Percentiles rank a stretch among this genome's conserved stretches.
phyloP scores from a whole-genome alignment of 1,140 invertebrate genomes.

The Anadara kagoshimensis region DNA sequence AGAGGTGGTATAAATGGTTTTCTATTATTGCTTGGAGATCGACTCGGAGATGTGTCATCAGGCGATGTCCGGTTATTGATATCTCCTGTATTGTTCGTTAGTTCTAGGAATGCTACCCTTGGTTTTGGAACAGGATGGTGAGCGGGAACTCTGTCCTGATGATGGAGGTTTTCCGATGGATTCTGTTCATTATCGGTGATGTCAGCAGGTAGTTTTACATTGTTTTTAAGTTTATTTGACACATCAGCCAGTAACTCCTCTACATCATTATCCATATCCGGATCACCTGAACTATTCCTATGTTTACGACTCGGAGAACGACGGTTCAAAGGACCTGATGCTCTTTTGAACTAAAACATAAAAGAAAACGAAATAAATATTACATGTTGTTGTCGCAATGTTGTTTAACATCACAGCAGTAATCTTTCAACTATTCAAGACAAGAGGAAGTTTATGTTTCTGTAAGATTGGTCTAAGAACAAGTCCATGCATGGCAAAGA shows the following conservation, averaged over 20 bases:
- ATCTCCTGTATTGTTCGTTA: conserved; percentile 27
- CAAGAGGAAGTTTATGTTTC: too few species aligned
- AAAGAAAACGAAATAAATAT: neutral
- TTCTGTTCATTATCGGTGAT: neutral
- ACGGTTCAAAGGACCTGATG: conserved; percentile 59
- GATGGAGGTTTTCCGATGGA: conserved; percentile 3
- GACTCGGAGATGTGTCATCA: conserved; percentile 42
- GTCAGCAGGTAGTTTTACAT: neutral
- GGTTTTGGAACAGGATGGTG: conserved; percentile 41
- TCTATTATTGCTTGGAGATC: conserved; percentile 57
- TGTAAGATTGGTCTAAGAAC: too few species aligned
- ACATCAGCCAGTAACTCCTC: conserved; percentile 11
- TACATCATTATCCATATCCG: conserved; percentile 34
- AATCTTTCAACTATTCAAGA: too few species aligned
- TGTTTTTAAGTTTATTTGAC: conserved; percentile 11
- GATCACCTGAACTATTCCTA: conserved; percentile 43
- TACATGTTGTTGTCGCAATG: too few species aligned
- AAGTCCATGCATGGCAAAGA: too few species aligned
- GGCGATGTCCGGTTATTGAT: conserved; percentile 17
- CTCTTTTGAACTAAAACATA: conserved; percentile 64
- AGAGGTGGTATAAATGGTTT: conserved; percentile 74
- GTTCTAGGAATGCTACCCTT: conserved; percentile 58
- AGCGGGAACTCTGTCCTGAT: conserved; percentile 29
- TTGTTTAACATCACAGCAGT: too few species aligned
- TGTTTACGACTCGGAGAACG: conserved; percentile 58